Percentiles rank a stretch among this genome's conserved stretches.
These are phyloP conservation scores for Rhabdophis nuchalis DNA, from an alignment of 2,797 vertebrate genomes.

Conservation along the genomic window DNA sequence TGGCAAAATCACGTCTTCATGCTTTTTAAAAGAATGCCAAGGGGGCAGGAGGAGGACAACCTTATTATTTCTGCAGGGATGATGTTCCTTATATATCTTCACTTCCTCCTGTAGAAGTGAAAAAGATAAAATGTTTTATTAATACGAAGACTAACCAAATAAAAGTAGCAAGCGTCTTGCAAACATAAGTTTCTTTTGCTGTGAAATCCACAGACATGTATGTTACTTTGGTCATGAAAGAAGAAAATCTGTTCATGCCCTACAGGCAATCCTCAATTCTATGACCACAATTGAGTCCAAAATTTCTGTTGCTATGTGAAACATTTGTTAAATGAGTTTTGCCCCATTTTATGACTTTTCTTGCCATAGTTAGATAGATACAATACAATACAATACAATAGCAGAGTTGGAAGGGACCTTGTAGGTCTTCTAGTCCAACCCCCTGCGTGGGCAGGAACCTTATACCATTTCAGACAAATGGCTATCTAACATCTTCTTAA, in stretches of 20 bases:
- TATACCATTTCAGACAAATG: too few relatives aligned
- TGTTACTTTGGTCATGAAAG: neutral
- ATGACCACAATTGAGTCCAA: too few relatives aligned
- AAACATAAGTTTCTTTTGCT: neutral
- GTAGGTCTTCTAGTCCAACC: too few relatives aligned
- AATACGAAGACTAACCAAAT: neutral
- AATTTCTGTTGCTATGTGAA: neutral
- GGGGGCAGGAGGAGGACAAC: fast-evolving
- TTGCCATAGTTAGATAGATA: too few relatives aligned
- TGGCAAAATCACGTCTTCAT: neutral
- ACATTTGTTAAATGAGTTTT: neutral
- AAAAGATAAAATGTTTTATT: neutral
- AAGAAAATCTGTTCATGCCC: neutral
- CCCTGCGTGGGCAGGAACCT: too few relatives aligned
- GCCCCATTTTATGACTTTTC: neutral
- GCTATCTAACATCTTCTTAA: too few relatives aligned
- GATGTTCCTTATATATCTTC: neutral
- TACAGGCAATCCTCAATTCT: too few relatives aligned
- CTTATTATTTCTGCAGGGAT: neutral
- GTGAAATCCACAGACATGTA: neutral
- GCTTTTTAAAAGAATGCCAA: neutral
- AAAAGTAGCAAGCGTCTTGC: neutral
- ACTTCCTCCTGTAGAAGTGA: neutral
- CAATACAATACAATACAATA: too few relatives aligned
- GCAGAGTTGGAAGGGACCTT: too few relatives aligned